These are phyloP conservation scores for Macrophya annulata DNA, from an alignment of 2,888 invertebrate species.

Conservation along the genomic window DNA sequence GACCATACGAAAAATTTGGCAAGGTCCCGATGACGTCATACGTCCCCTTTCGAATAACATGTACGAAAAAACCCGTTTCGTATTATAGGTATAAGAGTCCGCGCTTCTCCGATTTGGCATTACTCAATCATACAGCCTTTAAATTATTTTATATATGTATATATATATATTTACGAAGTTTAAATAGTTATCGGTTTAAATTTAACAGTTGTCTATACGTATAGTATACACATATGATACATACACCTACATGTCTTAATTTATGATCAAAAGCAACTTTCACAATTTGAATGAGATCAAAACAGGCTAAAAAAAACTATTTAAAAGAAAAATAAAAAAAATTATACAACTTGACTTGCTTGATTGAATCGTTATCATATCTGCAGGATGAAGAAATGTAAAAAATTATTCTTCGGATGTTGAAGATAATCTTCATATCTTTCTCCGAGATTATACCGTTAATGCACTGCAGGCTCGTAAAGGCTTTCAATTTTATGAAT, in stretches of 20 bases:
- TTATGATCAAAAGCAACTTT: not conserved
- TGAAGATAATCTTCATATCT: not conserved
- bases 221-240: not conserved
- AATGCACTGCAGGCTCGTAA: not conserved
- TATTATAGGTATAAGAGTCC: not conserved
- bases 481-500: constrained; percentile 23
- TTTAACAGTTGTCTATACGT: not conserved
- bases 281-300: not conserved
- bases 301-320: not conserved
- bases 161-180: not conserved
- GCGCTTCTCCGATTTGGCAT: constrained; percentile 40
- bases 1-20: constrained; percentile 23
- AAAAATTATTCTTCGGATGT: not conserved
- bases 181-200: not conserved
- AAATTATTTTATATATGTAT: not conserved
- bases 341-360: not conserved
- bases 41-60: constrained; percentile 44
- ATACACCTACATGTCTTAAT: not conserved
- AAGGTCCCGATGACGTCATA: constrained; percentile 49
- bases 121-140: not conserved
- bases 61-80: constrained; percentile 48
- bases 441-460: not conserved
- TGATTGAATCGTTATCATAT: not conserved
- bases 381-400: not conserved
- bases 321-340: not conserved